phyloP scores from a whole-genome alignment of 2,113 vertebrate genomes.

The Turdus rufiventris region DNA sequence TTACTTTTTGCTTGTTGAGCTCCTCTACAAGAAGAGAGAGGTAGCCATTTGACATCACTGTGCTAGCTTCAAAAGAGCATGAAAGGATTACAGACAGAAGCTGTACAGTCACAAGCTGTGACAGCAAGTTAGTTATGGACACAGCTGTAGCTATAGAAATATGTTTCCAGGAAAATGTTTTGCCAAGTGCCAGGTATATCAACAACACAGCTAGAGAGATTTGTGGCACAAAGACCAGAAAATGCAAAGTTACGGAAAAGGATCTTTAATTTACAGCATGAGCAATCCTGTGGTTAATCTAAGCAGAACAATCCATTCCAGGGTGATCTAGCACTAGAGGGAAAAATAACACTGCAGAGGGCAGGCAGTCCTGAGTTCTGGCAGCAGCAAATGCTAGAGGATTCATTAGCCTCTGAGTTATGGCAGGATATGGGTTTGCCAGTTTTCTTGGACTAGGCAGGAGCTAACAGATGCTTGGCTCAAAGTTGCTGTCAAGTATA shows the following conservation, averaged over 20 bases:
- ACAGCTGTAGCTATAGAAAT: neutral
- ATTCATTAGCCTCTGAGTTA: constrained; percentile 45
- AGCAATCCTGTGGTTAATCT: constrained; percentile 29
- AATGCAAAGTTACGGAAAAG: constrained; percentile 2
- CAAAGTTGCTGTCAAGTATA: neutral
- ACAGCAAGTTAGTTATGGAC: constrained; percentile 1
- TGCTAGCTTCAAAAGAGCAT: neutral
- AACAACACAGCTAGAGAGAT: neutral
- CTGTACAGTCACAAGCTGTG: neutral
- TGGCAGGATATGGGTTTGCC: neutral
- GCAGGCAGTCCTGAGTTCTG: constrained; percentile 11
- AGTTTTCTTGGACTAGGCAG: neutral
- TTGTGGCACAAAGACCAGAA: neutral
- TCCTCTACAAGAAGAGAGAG: neutral
- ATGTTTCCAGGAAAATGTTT: constrained; percentile 17
- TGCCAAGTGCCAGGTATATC: constrained; percentile 1
- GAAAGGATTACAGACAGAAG: neutral
- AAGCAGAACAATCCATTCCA: constrained; percentile 18
- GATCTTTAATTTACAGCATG: constrained; percentile 58
- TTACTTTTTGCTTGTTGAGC: neutral
- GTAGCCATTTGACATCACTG: neutral
- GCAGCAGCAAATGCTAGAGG: constrained; percentile 12
- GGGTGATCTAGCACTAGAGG: constrained; percentile 8
- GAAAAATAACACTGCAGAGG: constrained; percentile 25
- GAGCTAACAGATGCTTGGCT: neutral